These are phyloP conservation scores for Arizona elegans DNA, from an alignment of 2,113 vertebrate genomes.

Conservation along the genomic window DNA sequence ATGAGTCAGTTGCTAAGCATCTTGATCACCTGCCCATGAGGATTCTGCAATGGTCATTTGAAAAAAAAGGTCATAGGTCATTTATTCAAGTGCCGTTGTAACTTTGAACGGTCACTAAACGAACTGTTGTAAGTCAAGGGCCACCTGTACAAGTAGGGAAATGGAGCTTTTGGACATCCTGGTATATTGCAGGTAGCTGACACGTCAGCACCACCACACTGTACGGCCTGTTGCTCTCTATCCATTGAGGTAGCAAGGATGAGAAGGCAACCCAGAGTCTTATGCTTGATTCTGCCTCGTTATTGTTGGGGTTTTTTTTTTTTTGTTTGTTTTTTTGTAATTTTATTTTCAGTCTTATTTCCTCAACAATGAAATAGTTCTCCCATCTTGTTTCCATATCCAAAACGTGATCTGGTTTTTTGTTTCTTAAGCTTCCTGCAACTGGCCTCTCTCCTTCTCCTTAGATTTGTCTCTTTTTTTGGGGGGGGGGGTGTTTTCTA, in stretches of 20 bases:
- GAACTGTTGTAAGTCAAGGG: too few relatives aligned
- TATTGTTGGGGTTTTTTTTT: too few relatives aligned
- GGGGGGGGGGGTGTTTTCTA: not conserved
- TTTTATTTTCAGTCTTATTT: not conserved
- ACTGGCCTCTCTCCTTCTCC: not conserved
- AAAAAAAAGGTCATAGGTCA: too few relatives aligned
- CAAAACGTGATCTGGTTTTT: not conserved
- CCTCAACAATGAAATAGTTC: too few relatives aligned
- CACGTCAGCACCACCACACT: not conserved
- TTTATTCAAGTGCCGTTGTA: too few relatives aligned
- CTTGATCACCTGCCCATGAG: too few relatives aligned
- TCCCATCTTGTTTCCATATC: too few relatives aligned
- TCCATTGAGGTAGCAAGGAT: not conserved
- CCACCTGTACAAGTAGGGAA: not conserved
- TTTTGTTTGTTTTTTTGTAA: too few relatives aligned
- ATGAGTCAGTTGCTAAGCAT: too few relatives aligned
- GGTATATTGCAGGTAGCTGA: not conserved
- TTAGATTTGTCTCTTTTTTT: not conserved
- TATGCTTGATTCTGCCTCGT: not conserved
- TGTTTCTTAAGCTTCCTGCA: not conserved
- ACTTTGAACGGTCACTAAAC: too few relatives aligned
- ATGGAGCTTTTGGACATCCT: not conserved
- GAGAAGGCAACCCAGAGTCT: not conserved
- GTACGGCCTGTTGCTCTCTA: not conserved
- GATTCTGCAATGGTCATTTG: too few relatives aligned